These are phyloP conservation scores for Diaprepes abbreviatus DNA, from an alignment of 2,888 invertebrate genomes.

Conservation along the genomic window DNA sequence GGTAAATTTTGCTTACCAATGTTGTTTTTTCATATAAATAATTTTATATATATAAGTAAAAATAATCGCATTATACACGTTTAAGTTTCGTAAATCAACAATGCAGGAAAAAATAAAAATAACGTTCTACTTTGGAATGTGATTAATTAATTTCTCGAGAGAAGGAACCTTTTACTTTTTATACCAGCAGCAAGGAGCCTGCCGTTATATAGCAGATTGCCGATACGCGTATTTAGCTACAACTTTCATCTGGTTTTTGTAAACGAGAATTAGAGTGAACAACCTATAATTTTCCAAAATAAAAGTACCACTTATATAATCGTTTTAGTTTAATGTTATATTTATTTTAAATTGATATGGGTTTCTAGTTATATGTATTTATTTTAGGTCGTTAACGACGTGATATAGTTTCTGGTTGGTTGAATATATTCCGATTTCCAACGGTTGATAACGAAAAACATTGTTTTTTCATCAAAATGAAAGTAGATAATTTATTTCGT, in stretches of 20 bases:
- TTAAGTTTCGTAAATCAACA: no score
- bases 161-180: slow-evolving; percentile 21
- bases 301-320: slow-evolving; percentile 13
- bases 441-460: no score
- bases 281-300: slow-evolving; percentile 20
- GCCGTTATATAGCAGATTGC: background rate
- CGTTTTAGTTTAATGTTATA: slow-evolving; percentile 5
- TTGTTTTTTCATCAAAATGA: no score
- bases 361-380: background rate
- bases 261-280: slow-evolving; percentile 20
- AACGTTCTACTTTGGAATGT: background rate
- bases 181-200: background rate
- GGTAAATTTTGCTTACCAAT: no score
- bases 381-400: no score
- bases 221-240: slow-evolving; percentile 22
- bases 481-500: no score
- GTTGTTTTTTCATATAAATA: no score
- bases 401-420: no score
- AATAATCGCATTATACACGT: no score
- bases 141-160: slow-evolving; percentile 5
- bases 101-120: background rate
- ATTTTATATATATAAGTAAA: no score
- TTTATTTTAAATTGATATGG: background rate
- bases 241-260: slow-evolving; percentile 32
- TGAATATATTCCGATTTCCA: no score